Conservation (phyloP, 2,888 invertebrate species). For the Calameuta pallipes region DNA sequence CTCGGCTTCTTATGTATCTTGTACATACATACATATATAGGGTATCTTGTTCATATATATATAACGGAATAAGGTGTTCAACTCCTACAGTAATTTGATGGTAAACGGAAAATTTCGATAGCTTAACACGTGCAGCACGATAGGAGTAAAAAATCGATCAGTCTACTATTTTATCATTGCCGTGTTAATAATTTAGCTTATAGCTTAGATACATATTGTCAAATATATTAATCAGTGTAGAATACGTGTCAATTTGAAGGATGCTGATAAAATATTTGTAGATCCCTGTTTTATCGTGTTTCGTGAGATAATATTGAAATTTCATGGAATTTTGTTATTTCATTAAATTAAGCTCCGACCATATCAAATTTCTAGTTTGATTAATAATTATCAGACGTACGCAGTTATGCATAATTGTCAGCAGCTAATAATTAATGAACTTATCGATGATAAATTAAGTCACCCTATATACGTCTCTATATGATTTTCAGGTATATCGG, state of each 20-base stretch:
- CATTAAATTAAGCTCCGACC: neutral
- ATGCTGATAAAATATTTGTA: neutral
- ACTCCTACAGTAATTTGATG: neutral
- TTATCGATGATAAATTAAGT: neutral
- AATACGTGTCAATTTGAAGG: neutral
- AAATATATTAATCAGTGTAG: neutral
- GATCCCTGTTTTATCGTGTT: neutral
- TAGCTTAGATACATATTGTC: neutral
- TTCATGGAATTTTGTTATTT: neutral
- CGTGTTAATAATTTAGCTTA: neutral
- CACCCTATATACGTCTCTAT: neutral
- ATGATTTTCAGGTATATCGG: slow-evolving; percentile 39
- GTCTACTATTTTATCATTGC: neutral
- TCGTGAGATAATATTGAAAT: neutral
- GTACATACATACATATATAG: neutral
- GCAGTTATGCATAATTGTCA: neutral
- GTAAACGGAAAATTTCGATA: neutral
- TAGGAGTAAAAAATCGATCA: neutral
- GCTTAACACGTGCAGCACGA: neutral
- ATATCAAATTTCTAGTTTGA: neutral
- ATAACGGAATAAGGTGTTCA: neutral
- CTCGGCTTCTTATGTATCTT: neutral
- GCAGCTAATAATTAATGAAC: neutral
- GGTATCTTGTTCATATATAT: neutral
- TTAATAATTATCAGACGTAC: neutral